Conservation (phyloP, 2,797 vertebrate species). For the Enteromius fasciolatus region DNA sequence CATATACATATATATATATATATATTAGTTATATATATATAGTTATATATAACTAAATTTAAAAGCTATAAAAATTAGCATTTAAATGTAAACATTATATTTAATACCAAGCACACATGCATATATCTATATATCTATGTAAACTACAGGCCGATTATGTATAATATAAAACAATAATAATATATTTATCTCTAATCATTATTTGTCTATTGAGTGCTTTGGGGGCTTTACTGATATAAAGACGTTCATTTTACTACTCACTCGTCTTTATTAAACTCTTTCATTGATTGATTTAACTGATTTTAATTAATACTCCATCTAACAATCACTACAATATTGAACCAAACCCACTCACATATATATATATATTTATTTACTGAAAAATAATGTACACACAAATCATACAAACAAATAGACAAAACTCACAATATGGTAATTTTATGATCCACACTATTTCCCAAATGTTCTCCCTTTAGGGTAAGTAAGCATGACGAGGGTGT, state of each 20-base stretch:
- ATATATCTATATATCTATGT: too few relatives aligned
- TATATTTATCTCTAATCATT: not conserved
- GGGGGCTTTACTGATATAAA: not conserved
- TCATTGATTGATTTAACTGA: not conserved
- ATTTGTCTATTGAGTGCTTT: not conserved
- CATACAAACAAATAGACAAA: conserved; percentile 14
- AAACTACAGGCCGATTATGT: not conserved
- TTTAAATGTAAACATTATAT: not conserved
- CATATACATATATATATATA: too few relatives aligned
- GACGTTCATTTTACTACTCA: not conserved
- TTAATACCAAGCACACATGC: not conserved
- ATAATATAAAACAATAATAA: too few relatives aligned
- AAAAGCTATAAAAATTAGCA: too few relatives aligned
- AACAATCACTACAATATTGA: not conserved
- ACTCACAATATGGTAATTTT: conserved; percentile 54
- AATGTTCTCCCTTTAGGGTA: conserved; percentile 50
- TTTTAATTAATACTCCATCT: not conserved
- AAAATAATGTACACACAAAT: not conserved
- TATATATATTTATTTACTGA: not conserved
- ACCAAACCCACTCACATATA: not conserved
- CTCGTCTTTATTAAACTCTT: not conserved
- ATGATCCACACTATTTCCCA: conserved; percentile 34
- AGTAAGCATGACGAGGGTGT: conserved; percentile 40
- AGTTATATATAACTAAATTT: too few relatives aligned
- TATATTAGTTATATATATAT: too few relatives aligned